Base-by-base conservation (phyloP, 2,888 invertebrate genomes). In the Danaus chrysippus region DNA sequence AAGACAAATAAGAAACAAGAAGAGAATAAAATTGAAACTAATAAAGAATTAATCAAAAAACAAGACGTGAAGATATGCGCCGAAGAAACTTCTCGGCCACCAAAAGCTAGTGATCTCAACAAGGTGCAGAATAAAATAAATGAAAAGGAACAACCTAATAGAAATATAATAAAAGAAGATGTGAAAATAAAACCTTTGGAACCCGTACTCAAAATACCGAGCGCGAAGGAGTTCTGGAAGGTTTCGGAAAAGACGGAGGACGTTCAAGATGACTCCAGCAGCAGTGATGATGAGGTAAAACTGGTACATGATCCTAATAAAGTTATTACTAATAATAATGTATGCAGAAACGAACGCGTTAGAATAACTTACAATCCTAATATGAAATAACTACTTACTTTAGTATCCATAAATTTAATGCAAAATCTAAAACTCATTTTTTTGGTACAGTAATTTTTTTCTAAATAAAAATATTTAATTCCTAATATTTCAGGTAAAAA, bases 231-330 rank as follows among this genome's bases (percentile, higher is more conserved):
- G 9, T 90, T 90, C 67, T 91, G 90, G 85, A 71, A 81, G 0
- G 69, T 71, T 6, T 10, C 9, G 10, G 49, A 49, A 0, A 71
- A 70, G 41, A 66, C 68, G 5, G 76, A 76, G 0, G 66, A 56
- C 10, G 59, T 68, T 10, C 11, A 68, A 0, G 73, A 73, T 49
- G 79, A 79, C 0, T 80, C 81, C 0, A 88, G 86, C 56, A 86
- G 85, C 59, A 87, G 89, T 58, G 91, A 87, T 15, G 91, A 91
- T 53, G 90, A 91, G 82, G 91, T 91, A 63, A 65, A 17, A 17
- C 80, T 75, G 43, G 10, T 13, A 11, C 43, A 1, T 23, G 23
- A 52, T 55, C 1, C 17, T 34, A n/a, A 10, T 55, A 58, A 41
- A 13, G 11, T 52, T 53, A 42, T 6, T 3, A 3, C 10, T 42